Conservation (phyloP, 1,140 invertebrate species). For the Bombus vancouverensis region DNA sequence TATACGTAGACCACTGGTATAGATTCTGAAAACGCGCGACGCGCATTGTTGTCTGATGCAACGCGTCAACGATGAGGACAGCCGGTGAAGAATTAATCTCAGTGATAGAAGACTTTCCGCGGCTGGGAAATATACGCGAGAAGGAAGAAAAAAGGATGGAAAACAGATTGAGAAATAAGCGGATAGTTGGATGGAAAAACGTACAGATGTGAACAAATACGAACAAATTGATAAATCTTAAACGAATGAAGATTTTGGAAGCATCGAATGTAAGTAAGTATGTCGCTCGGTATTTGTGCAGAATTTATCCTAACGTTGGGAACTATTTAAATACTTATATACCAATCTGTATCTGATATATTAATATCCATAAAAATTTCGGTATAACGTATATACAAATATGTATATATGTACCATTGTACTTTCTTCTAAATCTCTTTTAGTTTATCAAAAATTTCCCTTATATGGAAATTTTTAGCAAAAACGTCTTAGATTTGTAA, state of each 20-base stretch:
- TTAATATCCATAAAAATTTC: too few relatives aligned
- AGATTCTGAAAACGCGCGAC: conserved; percentile 30
- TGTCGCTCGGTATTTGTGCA: not conserved
- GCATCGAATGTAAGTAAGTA: too few relatives aligned
- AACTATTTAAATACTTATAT: too few relatives aligned
- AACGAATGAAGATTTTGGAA: not conserved
- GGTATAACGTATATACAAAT: too few relatives aligned
- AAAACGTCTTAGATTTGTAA: too few relatives aligned
- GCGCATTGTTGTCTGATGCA: conserved; percentile 33
- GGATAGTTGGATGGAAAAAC: not conserved
- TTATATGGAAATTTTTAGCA: too few relatives aligned
- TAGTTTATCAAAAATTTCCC: too few relatives aligned
- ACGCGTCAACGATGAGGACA: conserved; percentile 43
- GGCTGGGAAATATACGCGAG: conserved; percentile 25
- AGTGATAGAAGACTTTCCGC: conserved; percentile 35
- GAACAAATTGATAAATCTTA: conserved; percentile 10
- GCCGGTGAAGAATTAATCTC: conserved; percentile 48
- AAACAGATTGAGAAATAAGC: not conserved
- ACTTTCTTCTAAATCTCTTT: too few relatives aligned
- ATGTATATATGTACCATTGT: too few relatives aligned
- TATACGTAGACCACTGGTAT: not conserved
- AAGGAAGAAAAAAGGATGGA: not conserved
- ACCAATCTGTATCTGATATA: too few relatives aligned
- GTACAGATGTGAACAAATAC: not conserved
- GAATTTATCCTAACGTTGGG: not conserved